phyloP scores from a whole-genome alignment of 2,113 vertebrate species.

The Labeo catla region DNA sequence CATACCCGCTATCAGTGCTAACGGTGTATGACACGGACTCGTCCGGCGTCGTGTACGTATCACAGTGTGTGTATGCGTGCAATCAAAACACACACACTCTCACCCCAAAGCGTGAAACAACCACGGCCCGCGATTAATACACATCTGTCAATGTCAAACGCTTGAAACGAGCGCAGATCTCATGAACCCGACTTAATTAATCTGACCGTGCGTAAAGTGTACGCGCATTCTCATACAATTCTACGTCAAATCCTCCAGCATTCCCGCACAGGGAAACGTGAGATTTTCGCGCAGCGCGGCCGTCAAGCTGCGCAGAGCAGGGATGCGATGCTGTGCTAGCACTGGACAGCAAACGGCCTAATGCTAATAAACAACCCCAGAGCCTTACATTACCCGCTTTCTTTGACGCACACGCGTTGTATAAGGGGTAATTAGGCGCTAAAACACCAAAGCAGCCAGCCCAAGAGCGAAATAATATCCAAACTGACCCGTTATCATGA shows the following conservation, averaged over 20 bases:
- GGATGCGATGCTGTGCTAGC: conserved; percentile 48
- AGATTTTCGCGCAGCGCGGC: conserved; percentile 23
- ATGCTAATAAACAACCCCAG: conserved; percentile 57
- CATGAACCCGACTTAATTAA: background rate
- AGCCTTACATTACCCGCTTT: background rate
- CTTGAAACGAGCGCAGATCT: background rate
- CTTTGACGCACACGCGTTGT: background rate
- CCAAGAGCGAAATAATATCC: background rate
- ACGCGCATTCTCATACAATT: conserved; percentile 42
- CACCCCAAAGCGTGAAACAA: background rate
- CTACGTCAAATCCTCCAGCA: conserved; percentile 18
- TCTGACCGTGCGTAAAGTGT: conserved; percentile 1
- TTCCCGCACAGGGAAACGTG: conserved; percentile 52
- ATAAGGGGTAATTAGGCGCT: background rate
- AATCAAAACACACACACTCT: conserved; percentile 24
- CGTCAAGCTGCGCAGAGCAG: conserved; percentile 41
- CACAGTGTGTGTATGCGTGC: background rate
- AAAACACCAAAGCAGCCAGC: background rate
- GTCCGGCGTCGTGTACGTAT: conserved; percentile 35
- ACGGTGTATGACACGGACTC: conserved; percentile 21
- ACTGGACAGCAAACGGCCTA: conserved; percentile 48
- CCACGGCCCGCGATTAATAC: background rate
- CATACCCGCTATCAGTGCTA: conserved; percentile 24
- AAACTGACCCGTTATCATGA: background rate
- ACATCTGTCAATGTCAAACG: conserved; percentile 5